Evolutionary conservation across 2,113 vertebrate species (phyloP), one percentile per base, ranked within the genome.

Genomic region (Hyaena hyaena): DNA sequence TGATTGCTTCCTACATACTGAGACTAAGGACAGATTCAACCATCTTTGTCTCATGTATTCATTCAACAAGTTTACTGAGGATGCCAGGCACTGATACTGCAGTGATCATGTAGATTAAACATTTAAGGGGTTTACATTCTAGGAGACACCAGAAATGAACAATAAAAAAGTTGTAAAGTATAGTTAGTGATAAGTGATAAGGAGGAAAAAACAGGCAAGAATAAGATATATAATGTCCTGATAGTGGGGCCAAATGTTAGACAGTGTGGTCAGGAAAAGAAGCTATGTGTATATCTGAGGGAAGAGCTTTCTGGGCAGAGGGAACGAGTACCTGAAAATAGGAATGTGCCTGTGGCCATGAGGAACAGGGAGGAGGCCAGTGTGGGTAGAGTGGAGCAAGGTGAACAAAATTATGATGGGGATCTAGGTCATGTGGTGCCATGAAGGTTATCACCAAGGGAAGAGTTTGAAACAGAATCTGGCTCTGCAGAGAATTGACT

Each of bases 281-380:
- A 82, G 33, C 10, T 10, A 2, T 3, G 3, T 17, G 12, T 12
- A 10, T 17, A 55, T 35, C 6, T 50, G 11, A 12, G 7, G 1
- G 39, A 39, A 73, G 24, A 74, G 12, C 39, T 28, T 28, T 39
- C 68, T 55, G 33, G 19, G 63, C 14, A 31, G 58, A 94, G 53
- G n/a, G 3, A 65, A 35, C 4, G 5, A 74, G 19, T 3, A 2
- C 53, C 19, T 14, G 0, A 5, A 53, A 35, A 19, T 4, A 6
- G 15, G 16, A 85, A 48, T 35, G 19, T 19, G 1, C 11, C 23
- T 35, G 19, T 24, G 48, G 17, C 63, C 50, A 35, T 39, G 15
- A 69, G 73, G 16, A 28, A 1, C 26, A 28, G 35, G 10, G 45
- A 73, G 17, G 26, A 50, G 33, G 15, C 23, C 33, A 5, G 17